A percentile compares a stretch with the other conserved stretches of the same genome.
Conservation (phyloP, 2,888 invertebrate genomes). For the Rotaria socialis region DNA sequence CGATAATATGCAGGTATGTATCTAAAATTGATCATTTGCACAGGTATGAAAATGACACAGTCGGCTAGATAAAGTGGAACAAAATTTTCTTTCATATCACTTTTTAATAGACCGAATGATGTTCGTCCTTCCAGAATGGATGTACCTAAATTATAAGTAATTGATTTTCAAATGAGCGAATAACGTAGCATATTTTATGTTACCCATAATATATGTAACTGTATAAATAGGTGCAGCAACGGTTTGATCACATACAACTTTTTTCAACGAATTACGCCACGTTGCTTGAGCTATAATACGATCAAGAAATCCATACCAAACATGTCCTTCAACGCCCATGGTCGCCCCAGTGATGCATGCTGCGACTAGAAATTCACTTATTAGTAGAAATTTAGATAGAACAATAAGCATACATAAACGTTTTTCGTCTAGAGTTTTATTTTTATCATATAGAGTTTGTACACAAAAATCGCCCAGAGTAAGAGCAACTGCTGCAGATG, state of each 20-base stretch:
- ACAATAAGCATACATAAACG: not conserved
- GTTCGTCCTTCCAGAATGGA: not conserved
- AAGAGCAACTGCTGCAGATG: not conserved
- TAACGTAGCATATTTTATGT: not conserved
- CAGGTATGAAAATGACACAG: not conserved
- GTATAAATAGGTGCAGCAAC: slow-evolving; percentile 1
- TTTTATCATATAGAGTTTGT: not conserved
- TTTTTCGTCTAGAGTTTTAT: not conserved
- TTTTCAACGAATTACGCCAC: not conserved
- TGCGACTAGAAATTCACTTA: not conserved
- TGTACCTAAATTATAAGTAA: not conserved
- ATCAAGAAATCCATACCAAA: slow-evolving; percentile 6
- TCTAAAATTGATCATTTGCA: not conserved
- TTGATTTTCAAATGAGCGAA: no score
- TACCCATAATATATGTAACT: not conserved
- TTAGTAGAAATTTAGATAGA: not conserved
- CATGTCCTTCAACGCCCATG: not conserved
- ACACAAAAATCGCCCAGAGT: not conserved
- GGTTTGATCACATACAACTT: not conserved
- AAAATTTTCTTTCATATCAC: not conserved
- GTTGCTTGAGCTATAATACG: not conserved
- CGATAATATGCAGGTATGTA: not conserved
- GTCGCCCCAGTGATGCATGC: not conserved
- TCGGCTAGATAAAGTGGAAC: not conserved
- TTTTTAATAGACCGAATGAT: not conserved